Conservation (phyloP, 2,888 invertebrate genomes). For the Phytoseiulus persimilis region DNA sequence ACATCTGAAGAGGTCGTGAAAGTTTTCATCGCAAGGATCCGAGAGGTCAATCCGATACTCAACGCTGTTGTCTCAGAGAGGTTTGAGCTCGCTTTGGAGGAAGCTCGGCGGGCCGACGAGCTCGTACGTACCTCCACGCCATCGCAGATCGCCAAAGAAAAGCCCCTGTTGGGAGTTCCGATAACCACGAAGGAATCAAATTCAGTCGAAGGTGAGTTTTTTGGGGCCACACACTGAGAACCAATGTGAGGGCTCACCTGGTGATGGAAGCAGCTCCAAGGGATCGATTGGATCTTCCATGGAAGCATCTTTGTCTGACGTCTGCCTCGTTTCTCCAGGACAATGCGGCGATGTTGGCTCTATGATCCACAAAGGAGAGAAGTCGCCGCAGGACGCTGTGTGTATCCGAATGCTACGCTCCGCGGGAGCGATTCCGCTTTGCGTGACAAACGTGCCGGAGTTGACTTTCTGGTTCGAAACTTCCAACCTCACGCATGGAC, state of each 20-base stretch:
- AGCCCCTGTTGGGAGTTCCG: slow-evolving; percentile 81
- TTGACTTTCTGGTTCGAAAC: slow-evolving; percentile 54
- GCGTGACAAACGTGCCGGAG: slow-evolving; percentile 53
- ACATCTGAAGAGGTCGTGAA: slow-evolving; percentile 63
- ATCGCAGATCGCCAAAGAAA: slow-evolving; percentile 59
- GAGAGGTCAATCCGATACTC: slow-evolving; percentile 65
- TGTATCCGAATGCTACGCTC: slow-evolving; percentile 48
- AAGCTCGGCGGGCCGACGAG: slow-evolving; percentile 65
- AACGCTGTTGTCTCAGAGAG: slow-evolving; percentile 75
- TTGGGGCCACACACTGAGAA: no score
- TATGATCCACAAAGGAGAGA: slow-evolving; percentile 46
- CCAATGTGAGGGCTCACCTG: slow-evolving; percentile 63
- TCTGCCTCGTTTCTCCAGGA: slow-evolving; percentile 42
- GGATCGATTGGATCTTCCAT: background rate
- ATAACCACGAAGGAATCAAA: slow-evolving; percentile 83
- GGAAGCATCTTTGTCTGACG: slow-evolving; percentile 38
- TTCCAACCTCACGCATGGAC: slow-evolving; percentile 53
- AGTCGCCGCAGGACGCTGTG: slow-evolving; percentile 49
- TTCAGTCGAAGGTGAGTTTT: slow-evolving; percentile 63
- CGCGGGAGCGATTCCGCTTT: slow-evolving; percentile 52
- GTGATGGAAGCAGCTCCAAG: slow-evolving; percentile 49
- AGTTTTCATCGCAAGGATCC: slow-evolving; percentile 67
- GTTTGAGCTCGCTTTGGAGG: slow-evolving; percentile 65
- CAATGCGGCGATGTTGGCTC: slow-evolving; percentile 49
- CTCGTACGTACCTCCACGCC: slow-evolving; percentile 58